These are phyloP conservation scores for Trissolcus basalis DNA, from an alignment of 1,140 invertebrate genomes.

Conservation along the genomic window DNA sequence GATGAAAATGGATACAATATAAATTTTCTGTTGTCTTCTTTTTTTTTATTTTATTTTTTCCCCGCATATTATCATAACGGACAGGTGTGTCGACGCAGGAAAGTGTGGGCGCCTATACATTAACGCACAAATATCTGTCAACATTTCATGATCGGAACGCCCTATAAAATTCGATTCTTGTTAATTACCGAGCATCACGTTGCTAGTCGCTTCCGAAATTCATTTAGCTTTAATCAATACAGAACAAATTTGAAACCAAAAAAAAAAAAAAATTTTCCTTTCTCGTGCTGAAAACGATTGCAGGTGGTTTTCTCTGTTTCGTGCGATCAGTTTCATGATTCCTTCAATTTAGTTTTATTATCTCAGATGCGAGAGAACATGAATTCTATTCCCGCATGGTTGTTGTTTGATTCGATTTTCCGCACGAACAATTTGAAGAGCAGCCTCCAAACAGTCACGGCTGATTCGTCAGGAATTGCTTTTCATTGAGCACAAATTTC, in stretches of 20 bases:
- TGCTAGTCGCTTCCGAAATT: neutral
- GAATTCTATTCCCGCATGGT: constrained; percentile 4
- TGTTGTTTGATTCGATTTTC: constrained; percentile 54
- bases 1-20: neutral
- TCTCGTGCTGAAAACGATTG: neutral
- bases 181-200: neutral
- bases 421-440: constrained; percentile 42
- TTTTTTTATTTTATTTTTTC: constrained; percentile 23
- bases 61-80: constrained; percentile 61
- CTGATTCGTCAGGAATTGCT: constrained; percentile 48
- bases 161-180: constrained; percentile 17
- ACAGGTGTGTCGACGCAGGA: constrained; percentile 63
- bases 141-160: constrained; percentile 14
- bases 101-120: constrained; percentile 62
- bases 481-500: too few species aligned
- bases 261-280: too few species aligned
- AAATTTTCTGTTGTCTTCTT: too few species aligned
- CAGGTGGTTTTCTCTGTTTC: neutral
- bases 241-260: neutral
- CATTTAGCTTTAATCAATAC: neutral
- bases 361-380: constrained; percentile 1
- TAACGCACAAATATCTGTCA: constrained; percentile 38
- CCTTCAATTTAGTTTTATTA: constrained; percentile 23
- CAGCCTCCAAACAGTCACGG: constrained; percentile 52
- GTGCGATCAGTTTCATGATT: constrained; percentile 19